A percentile compares a stretch with the other conserved stretches of the same genome.
Evolutionary conservation across 2,113 vertebrate species (phyloP).

Genomic region (Gambusia holbrooki): DNA sequence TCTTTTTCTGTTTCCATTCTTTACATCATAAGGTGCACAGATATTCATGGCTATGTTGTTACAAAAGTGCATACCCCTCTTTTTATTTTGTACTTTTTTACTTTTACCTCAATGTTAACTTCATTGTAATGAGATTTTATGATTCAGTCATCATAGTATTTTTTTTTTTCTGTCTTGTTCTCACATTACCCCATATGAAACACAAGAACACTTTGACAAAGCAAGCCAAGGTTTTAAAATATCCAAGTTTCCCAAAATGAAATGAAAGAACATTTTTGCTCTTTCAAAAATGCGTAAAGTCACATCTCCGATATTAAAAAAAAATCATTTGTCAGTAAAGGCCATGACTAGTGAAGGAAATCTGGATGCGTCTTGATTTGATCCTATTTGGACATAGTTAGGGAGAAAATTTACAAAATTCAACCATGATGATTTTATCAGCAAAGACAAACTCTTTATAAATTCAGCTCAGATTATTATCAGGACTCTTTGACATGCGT

Average conservation of each 20-base stretch:
- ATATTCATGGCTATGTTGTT: constrained; percentile 33
- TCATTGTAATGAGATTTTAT: background rate
- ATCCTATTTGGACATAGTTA: constrained; percentile 44
- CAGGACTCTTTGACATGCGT: constrained; percentile 89
- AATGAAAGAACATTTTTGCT: too few species aligned
- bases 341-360: constrained; percentile 14
- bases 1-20: background rate
- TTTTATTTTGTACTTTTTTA: background rate
- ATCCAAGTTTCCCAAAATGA: constrained; percentile 13
- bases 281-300: background rate
- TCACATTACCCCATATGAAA: background rate
- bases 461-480: constrained; percentile 85
- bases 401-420: constrained; percentile 70
- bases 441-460: constrained; percentile 75
- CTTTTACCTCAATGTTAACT: background rate
- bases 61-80: background rate
- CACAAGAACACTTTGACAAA: constrained; percentile 1
- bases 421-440: constrained; percentile 65
- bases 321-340: constrained; percentile 21
- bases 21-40: constrained; percentile 12
- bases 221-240: background rate
- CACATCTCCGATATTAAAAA: constrained; percentile 11
- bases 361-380: constrained; percentile 5
- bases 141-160: background rate
- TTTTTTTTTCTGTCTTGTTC: background rate